phyloP scores from a whole-genome alignment of 2,888 invertebrate species.

The Geophilus truncorum region DNA sequence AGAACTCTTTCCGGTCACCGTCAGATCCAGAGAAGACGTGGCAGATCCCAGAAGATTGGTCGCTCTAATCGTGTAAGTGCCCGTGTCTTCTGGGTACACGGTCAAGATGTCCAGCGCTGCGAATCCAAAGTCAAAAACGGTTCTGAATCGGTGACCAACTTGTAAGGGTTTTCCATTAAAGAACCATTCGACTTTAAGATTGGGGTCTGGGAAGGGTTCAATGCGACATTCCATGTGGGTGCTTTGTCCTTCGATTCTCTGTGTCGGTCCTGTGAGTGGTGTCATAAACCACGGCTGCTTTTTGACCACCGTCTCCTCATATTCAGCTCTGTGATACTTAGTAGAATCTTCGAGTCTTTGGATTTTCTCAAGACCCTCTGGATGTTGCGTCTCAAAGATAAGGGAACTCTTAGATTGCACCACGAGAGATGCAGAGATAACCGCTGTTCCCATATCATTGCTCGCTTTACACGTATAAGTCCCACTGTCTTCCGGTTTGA shows the following conservation, averaged over 20 bases:
- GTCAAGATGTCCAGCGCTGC: constrained; percentile 91
- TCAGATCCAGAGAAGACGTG: constrained; percentile 70
- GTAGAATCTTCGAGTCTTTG: constrained; percentile 77
- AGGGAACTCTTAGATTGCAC: constrained; percentile 86
- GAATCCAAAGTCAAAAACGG: constrained; percentile 94
- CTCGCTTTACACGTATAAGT: constrained; percentile 88
- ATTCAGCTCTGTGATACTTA: constrained; percentile 68
- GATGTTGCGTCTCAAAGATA: constrained; percentile 82
- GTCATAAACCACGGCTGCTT: constrained; percentile 81
- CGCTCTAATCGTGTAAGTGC: constrained; percentile 82
- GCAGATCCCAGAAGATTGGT: constrained; percentile 81
- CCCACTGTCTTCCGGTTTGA: constrained; percentile 92
- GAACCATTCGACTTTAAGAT: constrained; percentile 86
- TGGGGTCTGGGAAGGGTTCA: constrained; percentile 85
- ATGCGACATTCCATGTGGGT: constrained; percentile 90
- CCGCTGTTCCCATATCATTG: constrained; percentile 90
- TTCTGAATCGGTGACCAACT: constrained; percentile 85
- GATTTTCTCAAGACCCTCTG: constrained; percentile 79
- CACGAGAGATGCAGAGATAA: constrained; percentile 84
- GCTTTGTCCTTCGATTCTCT: constrained; percentile 78
- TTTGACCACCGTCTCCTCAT: constrained; percentile 66
- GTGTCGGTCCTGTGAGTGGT: constrained; percentile 78
- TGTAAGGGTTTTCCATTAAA: constrained; percentile 84
- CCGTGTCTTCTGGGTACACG: constrained; percentile 89
- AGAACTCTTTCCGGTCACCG: constrained; percentile 65